phyloP scores from a whole-genome alignment of 2,888 invertebrate genomes.

The Hyles lineata region DNA sequence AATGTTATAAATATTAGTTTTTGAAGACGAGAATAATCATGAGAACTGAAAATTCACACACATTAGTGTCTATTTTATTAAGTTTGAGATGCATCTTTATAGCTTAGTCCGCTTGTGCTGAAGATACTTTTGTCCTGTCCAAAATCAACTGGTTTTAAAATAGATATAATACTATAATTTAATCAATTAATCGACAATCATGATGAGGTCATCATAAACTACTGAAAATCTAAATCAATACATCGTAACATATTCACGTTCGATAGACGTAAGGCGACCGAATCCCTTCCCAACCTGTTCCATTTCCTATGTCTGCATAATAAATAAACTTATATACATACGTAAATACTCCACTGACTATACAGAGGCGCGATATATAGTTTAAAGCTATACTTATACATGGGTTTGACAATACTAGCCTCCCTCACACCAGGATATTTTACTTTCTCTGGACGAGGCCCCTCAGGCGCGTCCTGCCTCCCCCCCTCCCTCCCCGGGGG shows the following conservation, averaged over 20 bases:
- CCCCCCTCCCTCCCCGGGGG: conserved; percentile 51
- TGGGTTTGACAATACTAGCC: conserved; percentile 84
- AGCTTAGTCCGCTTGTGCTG: no score
- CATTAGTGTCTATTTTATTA: no score
- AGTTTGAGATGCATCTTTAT: no score
- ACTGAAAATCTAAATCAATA: conserved; percentile 58
- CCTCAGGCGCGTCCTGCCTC: conserved; percentile 73
- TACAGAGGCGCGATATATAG: conserved; percentile 79
- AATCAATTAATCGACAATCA: background rate
- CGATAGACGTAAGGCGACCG: conserved; percentile 53
- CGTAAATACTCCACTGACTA: conserved; percentile 78
- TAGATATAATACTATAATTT: no score
- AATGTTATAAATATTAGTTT: no score
- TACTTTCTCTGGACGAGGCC: conserved; percentile 84
- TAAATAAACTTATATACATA: conserved; percentile 82
- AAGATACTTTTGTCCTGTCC: no score
- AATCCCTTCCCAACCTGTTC: conserved; percentile 72
- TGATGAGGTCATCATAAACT: background rate
- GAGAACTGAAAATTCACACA: no score
- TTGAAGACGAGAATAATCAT: no score
- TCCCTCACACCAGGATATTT: conserved; percentile 83
- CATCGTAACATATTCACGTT: conserved; percentile 57
- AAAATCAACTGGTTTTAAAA: no score
- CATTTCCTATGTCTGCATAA: conserved; percentile 82
- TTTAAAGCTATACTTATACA: conserved; percentile 83